Base-by-base conservation (phyloP, 2,888 invertebrate species). In the Leucophenga montana region DNA sequence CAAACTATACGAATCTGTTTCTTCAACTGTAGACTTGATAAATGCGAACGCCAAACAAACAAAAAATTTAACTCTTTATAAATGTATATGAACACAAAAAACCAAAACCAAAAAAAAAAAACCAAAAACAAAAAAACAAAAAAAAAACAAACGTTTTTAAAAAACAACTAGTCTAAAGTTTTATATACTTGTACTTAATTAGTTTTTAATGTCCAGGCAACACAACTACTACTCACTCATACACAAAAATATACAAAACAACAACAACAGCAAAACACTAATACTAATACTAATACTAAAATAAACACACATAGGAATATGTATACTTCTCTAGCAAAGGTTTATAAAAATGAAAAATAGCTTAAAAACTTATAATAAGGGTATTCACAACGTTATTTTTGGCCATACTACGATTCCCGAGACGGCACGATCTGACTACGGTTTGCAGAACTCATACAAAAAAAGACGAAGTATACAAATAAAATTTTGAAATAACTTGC, bases 241-340 rank as follows among this genome's bases (percentile, higher is more conserved):
- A 54, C 54, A 54, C 54, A 39, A 39, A 39, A 39, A 39, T 0
- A 20, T 5, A 27, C 6, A 31, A 74, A 77, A 71, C 73, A 72
- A 75, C 77, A 83, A 84, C 82, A 83, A 84, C 82, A 71, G 62
- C 53, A 59, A 66, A 53, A 22, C 53, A 73, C n/a, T n/a, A 75
- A 14, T 73, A 82, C 72, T 62, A 73, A 68, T 73, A 71, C 72
- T 66, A 67, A 71, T 74, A n/a, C n/a, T n/a, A n/a, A n/a, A n/a
- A n/a, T n/a, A n/a, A n/a, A n/a, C n/a, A n/a, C n/a, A n/a, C n/a
- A n/a, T n/a, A n/a, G n/a, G n/a, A n/a, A n/a, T n/a, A n/a, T n/a
- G n/a, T n/a, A n/a, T n/a, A n/a, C n/a, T n/a, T n/a, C n/a, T n/a
- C n/a, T n/a, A n/a, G n/a, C n/a, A n/a, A n/a, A n/a, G n/a, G n/a